Evolutionary conservation across 2,888 invertebrate genomes (phyloP).

Genomic region (Synergus japonicus): DNA sequence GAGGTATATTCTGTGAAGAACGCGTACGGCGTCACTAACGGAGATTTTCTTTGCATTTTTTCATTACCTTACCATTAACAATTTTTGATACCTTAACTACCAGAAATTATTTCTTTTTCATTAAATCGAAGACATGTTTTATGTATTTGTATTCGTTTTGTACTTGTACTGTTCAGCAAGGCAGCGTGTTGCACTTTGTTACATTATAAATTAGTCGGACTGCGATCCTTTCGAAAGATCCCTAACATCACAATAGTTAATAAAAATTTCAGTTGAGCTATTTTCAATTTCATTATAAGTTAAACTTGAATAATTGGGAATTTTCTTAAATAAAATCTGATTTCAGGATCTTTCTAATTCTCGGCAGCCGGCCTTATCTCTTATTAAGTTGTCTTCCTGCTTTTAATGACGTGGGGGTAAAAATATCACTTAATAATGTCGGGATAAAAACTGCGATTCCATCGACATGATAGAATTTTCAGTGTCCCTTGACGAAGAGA

Average conservation of each 20-base stretch:
- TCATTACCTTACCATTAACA: slow-evolving; percentile 66
- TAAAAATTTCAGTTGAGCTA: slow-evolving; percentile 31
- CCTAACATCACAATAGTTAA: slow-evolving; percentile 54
- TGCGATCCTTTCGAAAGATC: slow-evolving; percentile 71
- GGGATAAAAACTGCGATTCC: slow-evolving; percentile 52
- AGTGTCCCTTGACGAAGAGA: slow-evolving; percentile 40
- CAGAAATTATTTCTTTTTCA: slow-evolving; percentile 72
- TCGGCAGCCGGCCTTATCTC: slow-evolving; percentile 63
- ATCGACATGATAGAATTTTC: slow-evolving; percentile 43
- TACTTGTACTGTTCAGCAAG: slow-evolving; percentile 78
- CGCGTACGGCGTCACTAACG: slow-evolving; percentile 67
- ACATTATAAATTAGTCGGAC: slow-evolving; percentile 74
- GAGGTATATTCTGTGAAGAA: slow-evolving; percentile 75
- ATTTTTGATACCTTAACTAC: slow-evolving; percentile 74
- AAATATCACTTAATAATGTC: slow-evolving; percentile 52
- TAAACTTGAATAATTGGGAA: neutral
- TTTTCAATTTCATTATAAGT: neutral
- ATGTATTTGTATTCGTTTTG: slow-evolving; percentile 77
- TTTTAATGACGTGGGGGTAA: slow-evolving; percentile 53
- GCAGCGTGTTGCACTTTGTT: slow-evolving; percentile 78
- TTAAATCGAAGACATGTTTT: slow-evolving; percentile 76
- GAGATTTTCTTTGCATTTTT: slow-evolving; percentile 60
- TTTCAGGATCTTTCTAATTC: slow-evolving; percentile 42
- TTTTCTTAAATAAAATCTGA: neutral
- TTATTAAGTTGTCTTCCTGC: slow-evolving; percentile 65